A percentile compares a stretch with the other conserved stretches of the same genome.
These are phyloP conservation scores for Clivina fossor DNA, from an alignment of 2,888 invertebrate species.

Conservation along the genomic window DNA sequence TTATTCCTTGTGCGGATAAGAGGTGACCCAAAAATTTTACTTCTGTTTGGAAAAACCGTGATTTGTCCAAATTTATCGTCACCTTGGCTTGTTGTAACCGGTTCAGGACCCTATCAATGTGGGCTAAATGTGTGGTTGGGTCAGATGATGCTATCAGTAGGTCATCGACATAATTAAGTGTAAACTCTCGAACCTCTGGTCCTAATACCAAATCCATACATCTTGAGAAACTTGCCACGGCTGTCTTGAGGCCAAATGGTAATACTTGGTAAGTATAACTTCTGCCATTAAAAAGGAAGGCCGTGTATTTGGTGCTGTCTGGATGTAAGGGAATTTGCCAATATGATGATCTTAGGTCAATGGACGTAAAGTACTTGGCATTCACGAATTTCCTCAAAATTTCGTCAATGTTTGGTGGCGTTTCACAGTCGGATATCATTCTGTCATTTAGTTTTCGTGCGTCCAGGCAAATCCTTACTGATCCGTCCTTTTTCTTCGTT, in stretches of 20 bases:
- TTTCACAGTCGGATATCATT: constrained; percentile 44
- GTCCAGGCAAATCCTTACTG: constrained; percentile 45
- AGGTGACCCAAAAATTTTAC: constrained; percentile 26
- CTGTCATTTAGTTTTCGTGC: constrained; percentile 43
- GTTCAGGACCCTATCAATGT: constrained; percentile 38
- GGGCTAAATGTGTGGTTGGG: constrained; percentile 39
- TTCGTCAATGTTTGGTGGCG: constrained; percentile 33
- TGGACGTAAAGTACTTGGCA: constrained; percentile 28
- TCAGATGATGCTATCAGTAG: constrained; percentile 41
- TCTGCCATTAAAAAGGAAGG: constrained; percentile 38
- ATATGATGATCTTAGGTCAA: constrained; percentile 25
- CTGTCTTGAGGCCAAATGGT: constrained; percentile 44
- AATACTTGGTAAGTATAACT: constrained; percentile 45
- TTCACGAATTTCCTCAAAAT: constrained; percentile 32
- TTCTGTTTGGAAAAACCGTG: constrained; percentile 32
- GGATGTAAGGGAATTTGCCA: constrained; percentile 42
- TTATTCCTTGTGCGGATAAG: constrained; percentile 27
- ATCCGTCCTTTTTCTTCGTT: constrained; percentile 43
- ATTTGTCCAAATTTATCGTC: constrained; percentile 42
- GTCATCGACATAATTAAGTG: constrained; percentile 45
- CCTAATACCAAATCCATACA: constrained; percentile 41
- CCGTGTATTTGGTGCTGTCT: constrained; percentile 38
- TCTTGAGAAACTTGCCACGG: constrained; percentile 41
- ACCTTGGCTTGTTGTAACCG: constrained; percentile 37
- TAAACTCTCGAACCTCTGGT: constrained; percentile 40